Percentiles rank a stretch among this genome's conserved stretches.
Evolutionary conservation across 37 sponge, comb jelly and placozoan species (phyloP).

Genomic region (Hexactinellida sp.): DNA sequence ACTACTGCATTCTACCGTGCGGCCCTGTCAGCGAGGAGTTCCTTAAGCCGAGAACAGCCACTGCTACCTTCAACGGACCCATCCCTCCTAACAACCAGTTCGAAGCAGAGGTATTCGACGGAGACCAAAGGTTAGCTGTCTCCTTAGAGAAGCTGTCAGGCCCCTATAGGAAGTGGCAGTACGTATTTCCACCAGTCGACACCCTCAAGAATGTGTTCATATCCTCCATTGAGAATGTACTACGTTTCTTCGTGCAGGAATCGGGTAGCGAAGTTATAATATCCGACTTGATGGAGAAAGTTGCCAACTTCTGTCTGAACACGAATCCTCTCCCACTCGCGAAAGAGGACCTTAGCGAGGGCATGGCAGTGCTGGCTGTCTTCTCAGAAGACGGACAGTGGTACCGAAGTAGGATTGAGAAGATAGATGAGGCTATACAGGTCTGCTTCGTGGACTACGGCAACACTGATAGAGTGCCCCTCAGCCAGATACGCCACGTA

Average conservation of each 20-base stretch:
- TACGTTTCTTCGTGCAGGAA: background rate
- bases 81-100: background rate
- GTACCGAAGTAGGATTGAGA: slow-evolving; percentile 43
- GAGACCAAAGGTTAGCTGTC: background rate
- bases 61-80: slow-evolving; percentile 1
- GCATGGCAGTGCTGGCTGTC: slow-evolving; percentile 10
- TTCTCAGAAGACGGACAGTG: slow-evolving; percentile 53
- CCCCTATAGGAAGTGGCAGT: background rate
- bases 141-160: background rate
- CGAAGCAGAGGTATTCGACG: slow-evolving; percentile 4
- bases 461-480: slow-evolving; percentile 28
- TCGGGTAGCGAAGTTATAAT: background rate
- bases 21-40: background rate
- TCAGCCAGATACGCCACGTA: background rate
- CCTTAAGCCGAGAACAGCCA: background rate
- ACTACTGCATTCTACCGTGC: background rate
- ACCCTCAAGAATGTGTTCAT: background rate
- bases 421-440: background rate
- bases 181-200: background rate
- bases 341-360: background rate
- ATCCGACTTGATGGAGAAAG: background rate
- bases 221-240: background rate
- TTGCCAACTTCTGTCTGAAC: background rate
- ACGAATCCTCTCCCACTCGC: background rate
- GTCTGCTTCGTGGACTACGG: slow-evolving; percentile 66